phyloP scores from a whole-genome alignment of 2,888 invertebrate species.

The Urechis unicinctus region DNA sequence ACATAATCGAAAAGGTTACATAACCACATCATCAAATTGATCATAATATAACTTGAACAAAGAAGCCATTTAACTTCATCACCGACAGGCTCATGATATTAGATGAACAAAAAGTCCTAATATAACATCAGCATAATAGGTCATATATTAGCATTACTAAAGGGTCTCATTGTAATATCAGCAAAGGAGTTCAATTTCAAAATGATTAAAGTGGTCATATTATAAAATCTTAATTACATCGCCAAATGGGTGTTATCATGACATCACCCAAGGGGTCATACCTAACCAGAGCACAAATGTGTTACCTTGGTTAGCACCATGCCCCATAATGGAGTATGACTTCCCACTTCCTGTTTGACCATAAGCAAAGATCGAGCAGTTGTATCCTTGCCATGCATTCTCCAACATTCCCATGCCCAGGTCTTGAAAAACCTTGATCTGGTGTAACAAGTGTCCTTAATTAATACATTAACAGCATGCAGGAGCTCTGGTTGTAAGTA shows the following conservation, averaged over 20 bases:
- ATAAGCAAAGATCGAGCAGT: slow-evolving; percentile 41
- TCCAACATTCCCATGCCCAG: slow-evolving; percentile 36
- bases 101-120: too few species aligned
- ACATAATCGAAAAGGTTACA: too few species aligned
- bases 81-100: too few species aligned
- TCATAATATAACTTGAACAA: background rate
- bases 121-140: too few species aligned
- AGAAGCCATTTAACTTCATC: background rate
- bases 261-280: background rate
- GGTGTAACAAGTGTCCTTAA: background rate
- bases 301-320: slow-evolving; percentile 34
- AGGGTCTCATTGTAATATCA: background rate
- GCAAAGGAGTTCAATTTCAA: background rate
- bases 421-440: slow-evolving; percentile 30
- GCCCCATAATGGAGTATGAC: slow-evolving; percentile 42
- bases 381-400: slow-evolving; percentile 43
- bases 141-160: background rate
- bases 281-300: too few species aligned
- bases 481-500: background rate
- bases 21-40: too few species aligned
- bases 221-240: background rate
- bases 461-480: background rate
- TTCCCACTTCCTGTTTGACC: slow-evolving; percentile 44
- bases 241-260: background rate
- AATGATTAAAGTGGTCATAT: too few species aligned